A percentile compares a stretch with the other conserved stretches of the same genome.
phyloP scores from a whole-genome alignment of 1,140 invertebrate genomes.

The Brachionus koreanus region DNA sequence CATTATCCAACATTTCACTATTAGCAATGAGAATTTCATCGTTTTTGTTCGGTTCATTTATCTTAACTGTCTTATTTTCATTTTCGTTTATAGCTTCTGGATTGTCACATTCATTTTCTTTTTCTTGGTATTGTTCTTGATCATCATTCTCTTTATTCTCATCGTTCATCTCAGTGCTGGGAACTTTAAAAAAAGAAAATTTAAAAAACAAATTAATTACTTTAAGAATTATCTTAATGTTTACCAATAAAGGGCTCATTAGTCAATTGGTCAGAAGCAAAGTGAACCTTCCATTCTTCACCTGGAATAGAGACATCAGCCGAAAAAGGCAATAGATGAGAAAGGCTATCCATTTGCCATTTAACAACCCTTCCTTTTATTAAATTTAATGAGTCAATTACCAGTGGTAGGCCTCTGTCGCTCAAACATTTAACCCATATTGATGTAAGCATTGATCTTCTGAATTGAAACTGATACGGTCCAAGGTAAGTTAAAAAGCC shows the following conservation, averaged over 20 bases:
- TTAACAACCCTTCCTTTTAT: conserved; percentile 48
- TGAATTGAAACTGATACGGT: conserved; percentile 55
- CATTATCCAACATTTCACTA: background rate
- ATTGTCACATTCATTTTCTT: background rate
- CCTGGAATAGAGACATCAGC: conserved; percentile 52
- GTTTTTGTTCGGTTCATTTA: background rate
- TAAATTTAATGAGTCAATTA: conserved; percentile 55
- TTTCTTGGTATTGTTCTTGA: background rate
- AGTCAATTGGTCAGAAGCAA: conserved; percentile 8
- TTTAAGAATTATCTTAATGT: background rate
- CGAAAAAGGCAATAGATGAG: conserved; percentile 49
- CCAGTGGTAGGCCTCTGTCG: conserved; percentile 54
- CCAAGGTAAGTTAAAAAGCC: conserved; percentile 56
- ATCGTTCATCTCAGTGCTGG: conserved; percentile 19
- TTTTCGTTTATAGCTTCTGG: background rate
- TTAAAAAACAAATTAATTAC: background rate
- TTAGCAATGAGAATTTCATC: conserved; percentile 1
- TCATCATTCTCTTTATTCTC: background rate
- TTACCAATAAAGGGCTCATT: conserved; percentile 33
- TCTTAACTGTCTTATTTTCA: background rate
- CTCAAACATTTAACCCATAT: conserved; percentile 57
- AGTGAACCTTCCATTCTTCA: conserved; percentile 36
- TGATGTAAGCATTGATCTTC: conserved; percentile 54
- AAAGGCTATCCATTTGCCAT: conserved; percentile 34
- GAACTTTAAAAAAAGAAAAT: background rate